Conservation (phyloP, 2,888 invertebrate genomes). For the Xylota segnis region DNA sequence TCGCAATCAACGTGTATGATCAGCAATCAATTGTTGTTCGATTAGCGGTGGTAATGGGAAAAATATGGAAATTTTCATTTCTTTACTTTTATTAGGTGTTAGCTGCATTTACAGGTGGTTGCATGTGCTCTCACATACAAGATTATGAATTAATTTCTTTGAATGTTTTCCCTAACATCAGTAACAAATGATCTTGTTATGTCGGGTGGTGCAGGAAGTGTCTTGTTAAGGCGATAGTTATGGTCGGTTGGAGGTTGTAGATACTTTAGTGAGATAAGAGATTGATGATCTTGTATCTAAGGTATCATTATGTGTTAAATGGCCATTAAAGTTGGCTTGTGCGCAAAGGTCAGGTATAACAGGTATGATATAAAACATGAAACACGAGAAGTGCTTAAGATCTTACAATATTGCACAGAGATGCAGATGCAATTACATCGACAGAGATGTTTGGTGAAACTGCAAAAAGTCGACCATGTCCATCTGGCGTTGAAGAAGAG, state of each 20-base stretch:
- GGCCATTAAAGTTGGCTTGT: neutral
- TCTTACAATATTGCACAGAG: too few relatives aligned
- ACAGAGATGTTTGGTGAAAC: too few relatives aligned
- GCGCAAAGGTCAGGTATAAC: neutral
- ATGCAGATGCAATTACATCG: too few relatives aligned
- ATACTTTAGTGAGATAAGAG: neutral
- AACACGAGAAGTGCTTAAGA: too few relatives aligned
- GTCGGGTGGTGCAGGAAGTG: neutral
- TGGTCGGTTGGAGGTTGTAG: neutral
- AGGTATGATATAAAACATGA: too few relatives aligned
- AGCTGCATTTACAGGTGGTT: conserved; percentile 15
- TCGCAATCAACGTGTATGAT: conserved; percentile 44
- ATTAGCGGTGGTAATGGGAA: conserved; percentile 41
- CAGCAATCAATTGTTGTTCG: conserved; percentile 62
- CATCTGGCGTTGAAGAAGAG: too few relatives aligned
- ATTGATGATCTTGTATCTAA: conserved; percentile 1
- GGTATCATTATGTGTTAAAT: neutral
- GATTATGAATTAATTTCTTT: conserved; percentile 9
- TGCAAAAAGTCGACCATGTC: too few relatives aligned
- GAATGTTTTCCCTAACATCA: neutral
- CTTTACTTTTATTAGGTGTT: conserved; percentile 4
- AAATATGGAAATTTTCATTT: conserved; percentile 60
- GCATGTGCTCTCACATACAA: neutral
- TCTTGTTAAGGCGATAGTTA: neutral
- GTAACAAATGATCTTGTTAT: neutral